Conservation (phyloP, 2,797 vertebrate species). For the Hephaestus fuliginosus region DNA sequence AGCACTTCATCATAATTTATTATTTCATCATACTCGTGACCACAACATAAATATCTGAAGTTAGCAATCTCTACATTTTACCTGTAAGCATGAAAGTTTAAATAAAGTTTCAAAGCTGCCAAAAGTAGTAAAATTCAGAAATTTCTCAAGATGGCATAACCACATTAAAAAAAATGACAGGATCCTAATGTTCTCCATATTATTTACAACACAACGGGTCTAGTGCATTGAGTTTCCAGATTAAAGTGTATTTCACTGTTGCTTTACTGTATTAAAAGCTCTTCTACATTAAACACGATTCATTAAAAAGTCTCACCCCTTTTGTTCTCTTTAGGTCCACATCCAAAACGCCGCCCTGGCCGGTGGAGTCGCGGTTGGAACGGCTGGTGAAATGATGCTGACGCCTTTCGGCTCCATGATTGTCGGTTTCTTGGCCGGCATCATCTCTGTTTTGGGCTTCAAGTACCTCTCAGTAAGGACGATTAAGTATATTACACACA, state of each 20-base stretch:
- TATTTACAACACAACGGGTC: background rate
- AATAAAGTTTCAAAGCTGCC: no score
- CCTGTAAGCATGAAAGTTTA: no score
- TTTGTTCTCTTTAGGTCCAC: slow-evolving; percentile 86
- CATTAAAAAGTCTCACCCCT: background rate
- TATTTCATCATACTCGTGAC: no score
- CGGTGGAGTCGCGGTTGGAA: slow-evolving; percentile 89
- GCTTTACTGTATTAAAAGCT: no score
- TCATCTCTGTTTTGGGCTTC: slow-evolving; percentile 91
- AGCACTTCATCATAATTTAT: no score
- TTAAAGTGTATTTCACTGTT: background rate
- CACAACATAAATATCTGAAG: no score
- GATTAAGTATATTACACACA: background rate
- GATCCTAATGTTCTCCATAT: background rate
- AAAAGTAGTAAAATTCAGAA: no score
- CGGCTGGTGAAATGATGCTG: slow-evolving; percentile 94
- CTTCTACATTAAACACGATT: background rate
- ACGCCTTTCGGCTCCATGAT: slow-evolving; percentile 93
- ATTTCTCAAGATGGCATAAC: no score
- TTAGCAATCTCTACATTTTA: background rate
- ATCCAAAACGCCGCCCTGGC: slow-evolving; percentile 94
- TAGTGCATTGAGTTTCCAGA: background rate
- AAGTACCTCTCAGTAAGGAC: slow-evolving; percentile 88
- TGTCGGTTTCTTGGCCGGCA: slow-evolving; percentile 90
- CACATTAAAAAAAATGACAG: no score